Evolutionary conservation across 2,113 vertebrate species (phyloP), one percentile per base, ranked within the genome.

Genomic region (Dicrurus megarhynchus): DNA sequence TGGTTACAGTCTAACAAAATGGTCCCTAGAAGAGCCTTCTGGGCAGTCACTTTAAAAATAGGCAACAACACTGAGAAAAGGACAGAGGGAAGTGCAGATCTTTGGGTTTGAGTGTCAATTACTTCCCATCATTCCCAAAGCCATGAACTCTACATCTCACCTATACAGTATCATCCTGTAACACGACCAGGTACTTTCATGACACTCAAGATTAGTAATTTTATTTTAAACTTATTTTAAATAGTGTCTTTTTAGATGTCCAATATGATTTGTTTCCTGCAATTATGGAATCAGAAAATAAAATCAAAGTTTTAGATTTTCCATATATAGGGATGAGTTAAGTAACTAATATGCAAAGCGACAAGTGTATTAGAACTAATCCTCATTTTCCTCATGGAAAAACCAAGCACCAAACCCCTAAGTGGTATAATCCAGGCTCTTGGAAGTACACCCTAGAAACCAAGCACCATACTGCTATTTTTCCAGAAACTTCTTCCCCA

Each of bases 301-400:
- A 74, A 86, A 73, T 44, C 8, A 3, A 2, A 76, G 22, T n/a
- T 83, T 73, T 52, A 23, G 3, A 39, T 57, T 82, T 81, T 55
- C 60, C 11, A 50, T 18, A 3, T 19, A 55, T 39, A 0, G 0
- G 14, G 26, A 32, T 11, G 13, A 81, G 21, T 37, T 57, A 21
- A 84, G 30, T 56, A 59, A 70, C 11, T 42, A 27, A 55, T 24
- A 52, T 3, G 10, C 44, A 64, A 90, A 64, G 23, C n/a, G 64
- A 32, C 16, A 35, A 63, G 33, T 1, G 4, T 49, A n/a, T 27
- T 32, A 60, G 32, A 52, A 75, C 23, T 64, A 83, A 11, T 78
- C 3, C 17, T 68, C 26, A 13, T 6, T 83, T 26, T 49, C 49
- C 49, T 49, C 49, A 52, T 23, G 9, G 57, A 39, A 81, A 92